phyloP scores from a whole-genome alignment of 2,888 invertebrate genomes.

The Choreutis nemorana region DNA sequence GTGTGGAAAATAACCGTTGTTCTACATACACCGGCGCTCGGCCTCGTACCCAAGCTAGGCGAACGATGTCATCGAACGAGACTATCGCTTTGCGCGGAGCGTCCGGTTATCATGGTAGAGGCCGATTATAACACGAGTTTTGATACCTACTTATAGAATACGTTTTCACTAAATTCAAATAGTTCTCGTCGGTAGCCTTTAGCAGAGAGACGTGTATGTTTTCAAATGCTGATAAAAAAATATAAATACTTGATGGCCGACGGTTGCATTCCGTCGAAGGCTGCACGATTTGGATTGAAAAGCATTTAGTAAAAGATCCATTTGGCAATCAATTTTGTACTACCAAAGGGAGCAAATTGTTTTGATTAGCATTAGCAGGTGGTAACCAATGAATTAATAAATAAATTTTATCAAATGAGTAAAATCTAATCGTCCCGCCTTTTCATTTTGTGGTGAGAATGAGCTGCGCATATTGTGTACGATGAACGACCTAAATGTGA shows the following conservation, averaged over 20 bases:
- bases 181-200: slow-evolving; percentile 23
- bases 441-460: slow-evolving; percentile 55
- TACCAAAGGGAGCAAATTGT: slow-evolving; percentile 45
- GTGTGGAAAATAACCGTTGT: slow-evolving; percentile 40
- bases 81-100: slow-evolving; percentile 15
- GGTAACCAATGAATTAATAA: slow-evolving; percentile 44
- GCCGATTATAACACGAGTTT: slow-evolving; percentile 27
- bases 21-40: slow-evolving; percentile 35
- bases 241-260: slow-evolving; percentile 6
- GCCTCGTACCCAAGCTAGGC: slow-evolving; percentile 10
- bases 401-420: slow-evolving; percentile 36
- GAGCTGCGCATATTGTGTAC: slow-evolving; percentile 55
- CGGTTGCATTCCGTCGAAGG: slow-evolving; percentile 20
- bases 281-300: slow-evolving; percentile 25
- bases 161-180: slow-evolving; percentile 32
- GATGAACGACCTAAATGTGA: slow-evolving; percentile 55
- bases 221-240: not conserved
- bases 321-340: slow-evolving; percentile 32
- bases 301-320: slow-evolving; percentile 45
- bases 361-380: slow-evolving; percentile 30
- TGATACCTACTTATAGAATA: slow-evolving; percentile 38
- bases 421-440: slow-evolving; percentile 53
- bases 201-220: slow-evolving; percentile 25
- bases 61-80: slow-evolving; percentile 23
- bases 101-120: slow-evolving; percentile 17